A percentile compares a stretch with the other conserved stretches of the same genome.
Evolutionary conservation across 2,888 invertebrate genomes (phyloP).

Genomic region (Agonopterix alstromeriana): DNA sequence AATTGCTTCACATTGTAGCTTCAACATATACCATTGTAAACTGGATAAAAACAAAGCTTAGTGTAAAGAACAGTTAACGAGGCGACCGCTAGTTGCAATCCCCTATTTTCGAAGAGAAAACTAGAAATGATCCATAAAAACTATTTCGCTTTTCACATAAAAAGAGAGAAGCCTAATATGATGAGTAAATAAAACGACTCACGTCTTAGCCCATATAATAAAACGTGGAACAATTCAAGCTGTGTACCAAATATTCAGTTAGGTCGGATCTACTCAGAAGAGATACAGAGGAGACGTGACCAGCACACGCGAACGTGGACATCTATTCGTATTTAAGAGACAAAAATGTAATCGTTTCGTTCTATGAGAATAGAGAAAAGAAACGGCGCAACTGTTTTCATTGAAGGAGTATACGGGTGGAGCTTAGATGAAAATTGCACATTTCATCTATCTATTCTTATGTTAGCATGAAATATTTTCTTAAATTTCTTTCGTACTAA

Average conservation of each 20-base stretch:
- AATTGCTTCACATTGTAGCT: no score
- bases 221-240: conserved; percentile 45
- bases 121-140: background rate
- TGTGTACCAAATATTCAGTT: conserved; percentile 61
- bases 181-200: conserved; percentile 45
- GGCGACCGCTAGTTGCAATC: background rate
- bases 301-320: conserved; percentile 1
- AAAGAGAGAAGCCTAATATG: conserved; percentile 23
- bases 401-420: background rate
- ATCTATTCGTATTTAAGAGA: conserved; percentile 4
- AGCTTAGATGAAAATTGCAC: background rate
- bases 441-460: no score
- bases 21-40: no score
- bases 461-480: no score
- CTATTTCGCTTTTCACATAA: conserved; percentile 11
- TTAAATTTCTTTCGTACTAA: no score
- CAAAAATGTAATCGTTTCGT: conserved; percentile 4
- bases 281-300: conserved; percentile 42
- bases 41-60: no score
- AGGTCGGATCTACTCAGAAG: conserved; percentile 31
- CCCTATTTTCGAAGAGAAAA: background rate
- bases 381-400: background rate
- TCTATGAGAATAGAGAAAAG: background rate
- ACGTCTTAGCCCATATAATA: conserved; percentile 42
- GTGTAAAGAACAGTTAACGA: no score